Base-by-base conservation (phyloP, 30 jellyfish, hydroid and myxozoan species). In the Chrysaora quinquecirrha region DNA sequence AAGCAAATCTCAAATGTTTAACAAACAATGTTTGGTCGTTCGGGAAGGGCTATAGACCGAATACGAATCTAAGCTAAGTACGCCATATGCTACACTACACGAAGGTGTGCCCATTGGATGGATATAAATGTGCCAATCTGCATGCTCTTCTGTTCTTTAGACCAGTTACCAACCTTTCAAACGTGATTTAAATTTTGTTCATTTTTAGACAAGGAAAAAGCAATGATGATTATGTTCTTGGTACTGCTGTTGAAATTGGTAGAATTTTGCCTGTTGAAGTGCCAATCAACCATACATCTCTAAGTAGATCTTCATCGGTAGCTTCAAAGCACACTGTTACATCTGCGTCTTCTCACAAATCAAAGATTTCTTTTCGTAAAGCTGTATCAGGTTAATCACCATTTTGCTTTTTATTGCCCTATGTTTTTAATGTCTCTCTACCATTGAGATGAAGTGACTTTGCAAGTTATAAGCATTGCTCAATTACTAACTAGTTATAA, bases 261-360 rank as follows among this genome's bases (percentile, higher is more conserved):
- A 73, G 78, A 23, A 66, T 82, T 32, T 72, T 82, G 63, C 93
- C 93, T n/a, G 25, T 3, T 0, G 79, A 82, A 52, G 85, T 82
- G 30, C 86, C 71, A 28, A 25, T 63, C 30, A 72, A 27, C 27
- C 64, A 34, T 18, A 0, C 79, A 22, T 31, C 65, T 0, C 10
- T 62, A 25, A 78, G 89, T 71, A 63, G 89, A 48, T 14, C 76
- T 4, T 34, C 86, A 1, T 70, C 82, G 23, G 82, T 70, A 31
- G 67, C 34, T 32, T 70, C 82, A 7, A 70, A 35, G n/a, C 64
- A 43, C 1, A 43, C 58, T 6, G 58, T 16, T 6, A 43, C 58
- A 43, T 43, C 58, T 43, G 58, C 16, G 12, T 43, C 65, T 11
- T 70, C 82, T 32, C 67, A 11, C 23, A 70, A 9, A 34, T 70